Evolutionary conservation across 2,888 invertebrate genomes (phyloP), one percentile per base, ranked within the genome.

Genomic region (Phalera bucephala): DNA sequence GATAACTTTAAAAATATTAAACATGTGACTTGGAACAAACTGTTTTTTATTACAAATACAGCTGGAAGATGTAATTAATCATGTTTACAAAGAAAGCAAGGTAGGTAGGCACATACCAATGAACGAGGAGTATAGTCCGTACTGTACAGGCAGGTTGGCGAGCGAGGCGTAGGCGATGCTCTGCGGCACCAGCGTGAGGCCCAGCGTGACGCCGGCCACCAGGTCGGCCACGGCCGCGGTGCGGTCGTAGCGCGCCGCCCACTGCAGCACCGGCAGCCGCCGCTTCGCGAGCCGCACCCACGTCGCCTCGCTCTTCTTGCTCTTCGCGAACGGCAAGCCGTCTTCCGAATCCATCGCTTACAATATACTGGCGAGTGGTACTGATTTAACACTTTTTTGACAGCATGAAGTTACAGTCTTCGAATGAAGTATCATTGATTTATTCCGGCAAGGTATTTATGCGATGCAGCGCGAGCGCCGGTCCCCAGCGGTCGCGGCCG

Each of bases 41-140:
- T n/a, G n/a, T n/a, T n/a, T n/a, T n/a, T n/a, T n/a, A n/a, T n/a
- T n/a, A n/a, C n/a, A n/a, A n/a, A n/a, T n/a, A n/a, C n/a, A n/a
- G n/a, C n/a, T n/a, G n/a, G n/a, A n/a, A n/a, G n/a, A n/a, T n/a
- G n/a, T n/a, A n/a, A n/a, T n/a, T n/a, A n/a, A n/a, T n/a, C n/a
- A n/a, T n/a, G n/a, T n/a, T n/a, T n/a, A n/a, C n/a, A n/a, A n/a
- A n/a, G n/a, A n/a, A n/a, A n/a, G n/a, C n/a, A n/a, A n/a, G n/a
- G n/a, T n/a, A n/a, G n/a, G n/a, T n/a, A n/a, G n/a, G n/a, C n/a
- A 17, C 69, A 71, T 59, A 74, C 96, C 96, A 78, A 97, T 92
- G 75, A 98, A 97, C 0, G 97, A 94, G 1, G 97, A 96, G 79
- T 98, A 98, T 12, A 99, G 91, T 0, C 98, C 99, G 84, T 96